phyloP scores from a whole-genome alignment of 1,140 invertebrate genomes.

The Meteorus sp. region DNA sequence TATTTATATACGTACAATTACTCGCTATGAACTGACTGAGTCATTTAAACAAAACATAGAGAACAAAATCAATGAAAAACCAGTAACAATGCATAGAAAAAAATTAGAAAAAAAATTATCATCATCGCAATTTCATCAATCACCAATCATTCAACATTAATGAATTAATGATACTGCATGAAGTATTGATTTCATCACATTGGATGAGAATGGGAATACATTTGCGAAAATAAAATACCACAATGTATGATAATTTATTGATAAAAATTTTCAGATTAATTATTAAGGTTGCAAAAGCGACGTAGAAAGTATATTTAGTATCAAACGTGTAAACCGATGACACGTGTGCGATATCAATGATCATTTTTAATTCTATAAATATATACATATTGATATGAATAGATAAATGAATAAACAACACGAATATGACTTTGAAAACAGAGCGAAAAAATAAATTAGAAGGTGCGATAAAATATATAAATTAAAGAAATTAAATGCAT shows the following conservation, averaged over 20 bases:
- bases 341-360: too few species aligned
- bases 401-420: too few species aligned
- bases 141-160: too few species aligned
- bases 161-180: too few species aligned
- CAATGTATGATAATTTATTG: background rate
- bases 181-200: too few species aligned
- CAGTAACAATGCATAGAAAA: too few species aligned
- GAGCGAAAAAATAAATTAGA: constrained; percentile 8
- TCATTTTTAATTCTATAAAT: background rate
- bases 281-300: background rate
- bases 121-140: too few species aligned
- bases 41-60: constrained; percentile 4
- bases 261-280: background rate
- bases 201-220: too few species aligned
- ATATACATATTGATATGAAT: background rate
- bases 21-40: constrained; percentile 23
- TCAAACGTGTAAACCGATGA: background rate
- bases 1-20: background rate
- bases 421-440: constrained; percentile 5
- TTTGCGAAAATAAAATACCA: background rate
- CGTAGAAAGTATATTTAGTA: constrained; percentile 3
- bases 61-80: too few species aligned
- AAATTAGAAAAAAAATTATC: too few species aligned
- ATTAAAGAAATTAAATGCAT: constrained; percentile 9
- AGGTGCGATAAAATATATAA: constrained; percentile 12